Base-by-base conservation (phyloP, 1,140 invertebrate species). In the Tigriopus japonicus region DNA sequence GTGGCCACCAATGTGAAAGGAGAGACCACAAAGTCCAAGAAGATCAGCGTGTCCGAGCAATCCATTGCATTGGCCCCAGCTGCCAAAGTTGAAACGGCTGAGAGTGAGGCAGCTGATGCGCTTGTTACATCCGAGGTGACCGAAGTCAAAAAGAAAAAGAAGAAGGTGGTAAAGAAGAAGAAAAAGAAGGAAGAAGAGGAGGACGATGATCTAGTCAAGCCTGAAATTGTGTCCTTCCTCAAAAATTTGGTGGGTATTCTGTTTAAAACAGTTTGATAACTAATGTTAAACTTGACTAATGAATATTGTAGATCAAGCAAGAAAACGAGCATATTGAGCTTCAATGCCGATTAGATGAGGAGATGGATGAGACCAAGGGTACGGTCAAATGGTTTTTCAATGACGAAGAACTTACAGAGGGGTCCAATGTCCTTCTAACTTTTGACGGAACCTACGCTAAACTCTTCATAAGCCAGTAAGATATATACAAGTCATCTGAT, bases 1-100 rank as follows among this genome's bases (percentile, higher is more conserved):
- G 80, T 90, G 0, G 89, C 88, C 7, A 88, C 86, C 68, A 93
- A 93, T 68, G 87, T 91, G 68, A 92, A 92, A 71, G 89, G 89
- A 63, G 87, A 92, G 75, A 86, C 86, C 1, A 82, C 82, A 28
- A 35, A 35, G 9, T 92, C 88, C n/a, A 85, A 89, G 71, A 77
- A 81, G 58, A 86, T 94, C 0, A 82, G 88, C 72, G 81, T 93
- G 12, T 81, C 81, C 42, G 85, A 89, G 66, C 12, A 55, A 21
- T 54, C 66, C 40, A 53, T 59, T 59, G 42, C 55, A 62, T 49
- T 61, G 64, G 54, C 35, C 61, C n/a, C 62, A 58, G 17, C 55
- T 28, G 52, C 40, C 9, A 7, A 64, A 63, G 43, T 59, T 60
- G 56, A 60, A 52, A 35, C 62, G 55, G 17, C 55, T 28, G 52